Base-by-base conservation (phyloP, 2,888 invertebrate species). In the Eristalis tenax region DNA sequence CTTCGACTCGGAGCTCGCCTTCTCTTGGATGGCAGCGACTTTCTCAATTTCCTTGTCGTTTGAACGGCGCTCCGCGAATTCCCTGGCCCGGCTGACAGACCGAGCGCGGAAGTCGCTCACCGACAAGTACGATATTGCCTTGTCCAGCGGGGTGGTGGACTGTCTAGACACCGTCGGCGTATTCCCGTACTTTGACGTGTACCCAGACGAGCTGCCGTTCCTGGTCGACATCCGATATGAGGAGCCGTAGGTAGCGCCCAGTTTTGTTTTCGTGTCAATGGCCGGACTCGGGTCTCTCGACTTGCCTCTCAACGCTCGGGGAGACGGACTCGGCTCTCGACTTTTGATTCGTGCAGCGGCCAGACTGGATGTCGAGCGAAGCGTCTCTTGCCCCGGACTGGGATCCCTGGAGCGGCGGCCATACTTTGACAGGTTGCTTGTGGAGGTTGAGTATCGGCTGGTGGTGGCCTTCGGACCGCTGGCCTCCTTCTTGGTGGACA, bases 271-370 rank as follows among this genome's bases (percentile, higher is more conserved):
- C 28, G 94, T 85, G 26, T 91, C 90, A 59, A 90, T 88, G n/a
- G 89, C 94, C 13, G 94, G 94, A 90, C 94, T 94, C 6, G 94
- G 91, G 75, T 94, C 94, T 83, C 94, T 92, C 23, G 94, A 93
- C 43, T 91, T 93, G 0, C 91, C 92, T 1, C 91, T 88, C 3
- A 90, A 75, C n/a, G 90, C 89, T 56, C 91, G 90, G 4, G 90
- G 59, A 75, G 94, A 93, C 4, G 95, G 95, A 91, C 95, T 95
- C 3, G 94, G 94, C 89, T 95, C 95, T 89, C 95, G 93, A 85
- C 94, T 95, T 63, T 91, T 91, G 28, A 91, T 90, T 1, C 91
- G 90, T 50, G 79, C 28, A 38, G 83, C 75, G 1, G 83, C 66
- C 35, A 87, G 73, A 38, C 80, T 87, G 11, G 87, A 88, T 73